Percentiles rank a stretch among this genome's conserved stretches.
Conservation (phyloP, 2,113 vertebrate genomes). For the Actinemys pallida region DNA sequence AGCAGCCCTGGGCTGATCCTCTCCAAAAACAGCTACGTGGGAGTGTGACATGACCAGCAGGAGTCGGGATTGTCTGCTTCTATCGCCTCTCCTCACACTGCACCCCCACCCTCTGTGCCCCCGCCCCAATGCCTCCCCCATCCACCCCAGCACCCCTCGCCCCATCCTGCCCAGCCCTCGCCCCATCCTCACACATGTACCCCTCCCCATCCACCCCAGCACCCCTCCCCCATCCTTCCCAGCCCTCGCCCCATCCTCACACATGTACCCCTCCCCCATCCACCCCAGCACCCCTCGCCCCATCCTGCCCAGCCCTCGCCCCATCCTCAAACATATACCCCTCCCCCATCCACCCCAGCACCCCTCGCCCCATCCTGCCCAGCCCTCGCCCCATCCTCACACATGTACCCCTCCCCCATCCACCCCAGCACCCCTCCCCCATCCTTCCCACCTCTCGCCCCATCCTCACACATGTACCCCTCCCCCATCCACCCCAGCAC, state of each 20-base stretch:
- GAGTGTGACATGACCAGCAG: background rate
- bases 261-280: background rate
- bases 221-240: no score
- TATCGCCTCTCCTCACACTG: background rate
- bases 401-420: no score
- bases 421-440: background rate
- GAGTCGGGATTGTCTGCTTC: background rate
- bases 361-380: background rate
- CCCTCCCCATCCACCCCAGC: rapidly evolving
- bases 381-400: no score
- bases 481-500: no score
- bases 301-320: background rate
- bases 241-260: no score
- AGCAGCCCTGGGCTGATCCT: background rate
- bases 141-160: background rate
- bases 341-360: no score
- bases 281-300: background rate
- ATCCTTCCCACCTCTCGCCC: no score
- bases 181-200: background rate
- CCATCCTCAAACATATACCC: background rate
- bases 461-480: no score
- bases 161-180: rapidly evolving
- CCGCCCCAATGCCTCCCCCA: rapidly evolving
- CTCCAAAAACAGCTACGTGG: background rate
- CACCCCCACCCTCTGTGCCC: background rate